These are phyloP conservation scores for Aspiorhynchus laticeps DNA, from an alignment of 2,113 vertebrate genomes.

Conservation along the genomic window DNA sequence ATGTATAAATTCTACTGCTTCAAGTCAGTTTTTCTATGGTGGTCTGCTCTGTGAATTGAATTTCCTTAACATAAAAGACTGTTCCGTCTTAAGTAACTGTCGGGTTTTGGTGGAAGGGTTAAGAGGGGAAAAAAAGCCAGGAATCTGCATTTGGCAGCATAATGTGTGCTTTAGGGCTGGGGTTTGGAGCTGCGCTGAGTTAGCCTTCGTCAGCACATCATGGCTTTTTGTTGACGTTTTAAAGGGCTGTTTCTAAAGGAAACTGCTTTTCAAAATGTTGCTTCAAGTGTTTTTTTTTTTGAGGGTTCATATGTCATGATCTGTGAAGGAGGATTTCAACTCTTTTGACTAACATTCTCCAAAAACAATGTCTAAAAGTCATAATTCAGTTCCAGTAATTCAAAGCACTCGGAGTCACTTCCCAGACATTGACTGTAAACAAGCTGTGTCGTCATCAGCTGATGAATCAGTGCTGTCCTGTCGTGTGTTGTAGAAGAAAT, in stretches of 20 bases:
- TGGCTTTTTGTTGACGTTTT: constrained; percentile 56
- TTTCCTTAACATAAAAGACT: not conserved
- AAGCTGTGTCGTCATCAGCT: not conserved
- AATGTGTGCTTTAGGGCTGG: constrained; percentile 14
- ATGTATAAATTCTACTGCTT: not conserved
- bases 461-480: not conserved
- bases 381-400: not conserved
- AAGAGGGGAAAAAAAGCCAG: not conserved
- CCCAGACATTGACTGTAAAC: not conserved
- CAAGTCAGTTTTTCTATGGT: not conserved
- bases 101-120: constrained; percentile 14
- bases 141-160: constrained; percentile 1
- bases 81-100: not conserved
- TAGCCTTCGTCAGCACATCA: constrained; percentile 68
- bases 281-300: constrained; percentile 5
- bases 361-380: not conserved
- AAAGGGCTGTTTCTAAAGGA: constrained; percentile 37
- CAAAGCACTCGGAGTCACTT: not conserved
- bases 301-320: constrained; percentile 19
- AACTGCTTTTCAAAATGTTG: constrained; percentile 45
- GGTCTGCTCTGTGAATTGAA: not conserved
- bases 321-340: constrained; percentile 33
- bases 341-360: not conserved
- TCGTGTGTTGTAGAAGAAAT: not conserved
- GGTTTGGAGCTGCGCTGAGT: constrained; percentile 61